Evolutionary conservation across 2,888 invertebrate genomes (phyloP), one percentile per base, ranked within the genome.

Genomic region (Drosophila histrio): DNA sequence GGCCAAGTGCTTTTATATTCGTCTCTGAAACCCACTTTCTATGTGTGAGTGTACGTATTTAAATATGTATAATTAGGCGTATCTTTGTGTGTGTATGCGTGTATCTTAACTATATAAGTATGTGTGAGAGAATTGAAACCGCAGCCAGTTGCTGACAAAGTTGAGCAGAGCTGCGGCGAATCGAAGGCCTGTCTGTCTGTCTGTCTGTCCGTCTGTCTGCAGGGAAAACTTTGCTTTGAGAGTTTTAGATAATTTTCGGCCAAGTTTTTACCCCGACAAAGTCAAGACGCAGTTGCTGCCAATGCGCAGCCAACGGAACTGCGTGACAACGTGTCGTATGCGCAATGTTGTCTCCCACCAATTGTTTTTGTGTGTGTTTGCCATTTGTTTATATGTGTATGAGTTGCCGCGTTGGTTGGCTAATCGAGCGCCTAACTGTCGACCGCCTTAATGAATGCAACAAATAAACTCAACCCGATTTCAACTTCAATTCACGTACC

Each of bases 1-100:
- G 76, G 82, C 72, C 87, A 86, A 83, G 77, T 85, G 84, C 89
- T 91, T 91, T 90, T 90, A 90, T 90, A 89, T 87, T 79, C 77
- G 79, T 39, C 52, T 66, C 63, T 72, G 64, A 50, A 72, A 72
- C 61, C 68, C 72, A 62, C 47, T 47, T 77, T 65, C 46, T 52
- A 32, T 44, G 50, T 56, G 49, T 72, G 64, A 70, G 62, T 62
- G 30, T 32, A 43, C 38, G 41, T 80, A 61, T 70, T 59, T 58
- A 44, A 59, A 59, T 72, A 67, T 56, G 39, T 72, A 62, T 66
- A 61, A 56, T 72, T 58, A 77, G 50, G 8, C 32, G 34, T 65
- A 24, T 72, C 50, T 53, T 15, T 24, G n/a, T n/a, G 22, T 44
- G 46, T 41, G 39, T 7, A 22, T 41, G 43, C 39, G 13, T 8